Conservation (phyloP, 1,140 invertebrate genomes). For the Sarcophaga bullata region DNA sequence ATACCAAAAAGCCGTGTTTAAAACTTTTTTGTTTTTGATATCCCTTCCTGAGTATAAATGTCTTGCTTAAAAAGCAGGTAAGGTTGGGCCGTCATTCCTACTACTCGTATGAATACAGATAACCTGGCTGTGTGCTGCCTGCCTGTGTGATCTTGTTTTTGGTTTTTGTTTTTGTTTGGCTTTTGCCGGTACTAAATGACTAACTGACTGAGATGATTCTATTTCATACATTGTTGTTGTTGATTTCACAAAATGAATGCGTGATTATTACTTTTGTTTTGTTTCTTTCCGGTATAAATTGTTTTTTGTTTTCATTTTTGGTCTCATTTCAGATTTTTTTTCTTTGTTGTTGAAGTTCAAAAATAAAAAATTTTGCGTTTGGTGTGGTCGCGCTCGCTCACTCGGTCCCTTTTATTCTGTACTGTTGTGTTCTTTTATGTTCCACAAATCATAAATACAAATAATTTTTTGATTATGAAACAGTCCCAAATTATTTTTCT, state of each 20-base stretch:
- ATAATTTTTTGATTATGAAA: background rate
- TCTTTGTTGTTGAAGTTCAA: background rate
- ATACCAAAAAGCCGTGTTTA: too few species aligned
- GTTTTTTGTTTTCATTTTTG: background rate
- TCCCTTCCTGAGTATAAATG: slow-evolving; percentile 35
- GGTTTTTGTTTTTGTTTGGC: background rate
- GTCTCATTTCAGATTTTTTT: background rate
- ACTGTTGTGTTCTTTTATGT: background rate
- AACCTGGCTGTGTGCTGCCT: background rate
- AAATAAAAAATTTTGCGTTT: background rate
- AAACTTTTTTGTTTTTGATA: too few species aligned
- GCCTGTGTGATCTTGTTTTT: background rate
- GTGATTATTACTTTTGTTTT: slow-evolving; percentile 19
- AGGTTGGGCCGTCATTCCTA: background rate
- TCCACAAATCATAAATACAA: background rate
- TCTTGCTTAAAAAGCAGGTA: slow-evolving; percentile 29
- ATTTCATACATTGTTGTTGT: background rate
- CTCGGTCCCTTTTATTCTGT: background rate
- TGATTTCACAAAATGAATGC: slow-evolving; percentile 6
- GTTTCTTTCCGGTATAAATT: slow-evolving; percentile 18
- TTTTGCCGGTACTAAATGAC: background rate
- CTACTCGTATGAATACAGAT: too few species aligned
- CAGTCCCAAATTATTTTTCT: too few species aligned
- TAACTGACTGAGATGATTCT: background rate
- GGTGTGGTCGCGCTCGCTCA: background rate